Evolutionary conservation across 2,888 invertebrate species (phyloP), one percentile per base, ranked within the genome.

Genomic region (Suillia variegata): DNA sequence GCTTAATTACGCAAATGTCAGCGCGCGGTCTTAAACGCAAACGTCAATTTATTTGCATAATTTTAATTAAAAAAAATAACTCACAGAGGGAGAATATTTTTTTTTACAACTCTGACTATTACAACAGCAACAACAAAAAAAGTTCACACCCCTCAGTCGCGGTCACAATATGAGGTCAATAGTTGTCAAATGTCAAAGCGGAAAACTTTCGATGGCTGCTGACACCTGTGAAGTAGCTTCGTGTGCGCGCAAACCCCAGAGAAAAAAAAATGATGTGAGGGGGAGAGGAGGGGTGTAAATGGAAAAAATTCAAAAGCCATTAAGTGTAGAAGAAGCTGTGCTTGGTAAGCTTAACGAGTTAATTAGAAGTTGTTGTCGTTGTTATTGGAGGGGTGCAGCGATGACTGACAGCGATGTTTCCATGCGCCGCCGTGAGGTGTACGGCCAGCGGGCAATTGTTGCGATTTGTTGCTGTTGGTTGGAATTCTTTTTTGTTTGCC

Each of bases 11-110:
- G 59, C 65, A 64, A 71, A 68, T 38, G 38, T 38, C 38, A 38
- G n/a, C n/a, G n/a, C n/a, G n/a, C 10, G 4, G 38, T 34, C 62
- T 72, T 67, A 72, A 67, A 38, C 49, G 50, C 50, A 15, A 38
- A 38, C n/a, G 49, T 63, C 74, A 70, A 74, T 75, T 67, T 72
- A 76, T 75, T 75, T 73, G 69, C 74, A 75, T 75, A 75, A 76
- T 75, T 76, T 75, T 76, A 76, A 75, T 75, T 75, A 75, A 76
- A 70, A 56, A 33, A 50, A 58, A 26, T 26, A 26, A 26, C 6
- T 26, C 26, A 26, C n/a, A n/a, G n/a, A n/a, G n/a, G n/a, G n/a
- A n/a, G n/a, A n/a, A n/a, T n/a, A n/a, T n/a, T n/a, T n/a, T n/a
- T n/a, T n/a, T n/a, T n/a, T n/a, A n/a, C n/a, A n/a, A n/a, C n/a